Percentiles rank a stretch among this genome's conserved stretches.
Conservation (phyloP, 2,888 invertebrate species). For the Epirrita christyi region DNA sequence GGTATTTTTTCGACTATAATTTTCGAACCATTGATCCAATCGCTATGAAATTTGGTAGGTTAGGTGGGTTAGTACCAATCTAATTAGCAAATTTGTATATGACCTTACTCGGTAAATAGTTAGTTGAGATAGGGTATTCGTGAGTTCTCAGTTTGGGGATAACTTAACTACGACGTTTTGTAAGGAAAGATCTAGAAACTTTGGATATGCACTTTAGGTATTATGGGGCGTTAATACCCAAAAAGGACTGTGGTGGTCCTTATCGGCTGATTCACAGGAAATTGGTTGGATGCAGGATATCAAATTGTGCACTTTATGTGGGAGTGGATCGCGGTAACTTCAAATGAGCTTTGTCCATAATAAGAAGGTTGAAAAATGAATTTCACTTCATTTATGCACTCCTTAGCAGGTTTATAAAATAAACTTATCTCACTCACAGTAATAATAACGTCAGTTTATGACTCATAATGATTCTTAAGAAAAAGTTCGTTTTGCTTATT, state of each 20-base stretch:
- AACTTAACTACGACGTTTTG: too few relatives aligned
- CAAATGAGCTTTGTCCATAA: slow-evolving; percentile 27
- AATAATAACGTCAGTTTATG: background rate
- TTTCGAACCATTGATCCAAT: too few relatives aligned
- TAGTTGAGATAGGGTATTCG: too few relatives aligned
- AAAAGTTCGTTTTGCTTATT: too few relatives aligned
- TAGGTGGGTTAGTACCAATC: too few relatives aligned
- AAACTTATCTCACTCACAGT: too few relatives aligned
- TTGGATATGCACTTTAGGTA: background rate
- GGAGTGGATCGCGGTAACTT: slow-evolving; percentile 37
- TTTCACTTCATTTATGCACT: background rate
- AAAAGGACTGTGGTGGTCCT: slow-evolving; percentile 53
- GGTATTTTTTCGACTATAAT: too few relatives aligned
- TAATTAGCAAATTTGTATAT: too few relatives aligned
- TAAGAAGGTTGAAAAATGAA: background rate
- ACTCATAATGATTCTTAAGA: background rate
- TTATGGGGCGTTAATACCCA: slow-evolving; percentile 1
- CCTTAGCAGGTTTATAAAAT: background rate
- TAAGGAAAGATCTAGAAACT: too few relatives aligned
- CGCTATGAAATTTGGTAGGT: too few relatives aligned
- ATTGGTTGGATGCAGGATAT: slow-evolving; percentile 51
- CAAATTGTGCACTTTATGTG: slow-evolving; percentile 52
- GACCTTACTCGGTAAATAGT: too few relatives aligned
- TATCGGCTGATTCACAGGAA: slow-evolving; percentile 61
- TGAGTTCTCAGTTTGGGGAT: too few relatives aligned